Base-by-base conservation (phyloP, 2,888 invertebrate species). In the Dendrolimus pini region DNA sequence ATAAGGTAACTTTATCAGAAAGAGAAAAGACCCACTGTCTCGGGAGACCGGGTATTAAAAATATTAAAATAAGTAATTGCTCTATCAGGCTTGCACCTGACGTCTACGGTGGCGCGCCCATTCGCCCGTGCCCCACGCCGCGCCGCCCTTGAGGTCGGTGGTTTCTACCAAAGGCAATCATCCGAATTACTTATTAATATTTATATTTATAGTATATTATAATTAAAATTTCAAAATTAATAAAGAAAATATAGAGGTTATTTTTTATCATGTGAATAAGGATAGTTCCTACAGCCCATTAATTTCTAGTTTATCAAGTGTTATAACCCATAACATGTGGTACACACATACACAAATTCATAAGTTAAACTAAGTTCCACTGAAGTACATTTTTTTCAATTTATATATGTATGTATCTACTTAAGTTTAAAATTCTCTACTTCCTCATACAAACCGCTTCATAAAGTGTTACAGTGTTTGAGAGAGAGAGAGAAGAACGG, bases 41-140 rank as follows among this genome's bases (percentile, higher is more conserved):
- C 68, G 65, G 67, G 74, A 74, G 80, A 75, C 72, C 65, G 75
- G 47, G 78, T 76, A 82, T 84, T 85, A 82, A 85, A 85, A 83
- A 84, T 85, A 83, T 85, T 83, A 84, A 83, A 85, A 82, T 84
- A 84, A 83, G 85, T 86, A 83, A 89, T 87, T 85, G 83, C 78
- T 82, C 78, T 80, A 86, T 88, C 81, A 81, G 74, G 74, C 67
- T 71, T 75, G 79, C 88, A 88, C 87, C 88, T 89, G 88, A 77
- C 79, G 72, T 78, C 71, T 76, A 72, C 70, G 66, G 68, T 61
- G 61, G 67, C 64, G 59, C 65, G 58, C 63, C 63, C 69, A 62
- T 67, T 68, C 70, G 64, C 68, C 66, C 64, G 62, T 61, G 56
- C 69, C 69, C 70, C 69, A 69, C 59, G 63, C 66, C 66, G 62